phyloP scores from a whole-genome alignment of 2,888 invertebrate genomes.

The Galerucella pusilla region DNA sequence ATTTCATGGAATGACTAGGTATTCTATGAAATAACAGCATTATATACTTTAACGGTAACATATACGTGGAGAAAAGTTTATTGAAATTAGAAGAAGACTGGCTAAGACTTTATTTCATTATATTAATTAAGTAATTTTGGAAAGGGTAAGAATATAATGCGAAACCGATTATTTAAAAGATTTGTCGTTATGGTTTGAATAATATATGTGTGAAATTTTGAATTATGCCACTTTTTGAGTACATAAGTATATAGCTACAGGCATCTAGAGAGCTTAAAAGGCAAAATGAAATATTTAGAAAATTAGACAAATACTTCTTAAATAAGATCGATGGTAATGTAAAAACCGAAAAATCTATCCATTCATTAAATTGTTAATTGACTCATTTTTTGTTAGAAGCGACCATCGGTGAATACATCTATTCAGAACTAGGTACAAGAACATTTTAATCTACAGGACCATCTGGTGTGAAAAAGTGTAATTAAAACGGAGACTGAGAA shows the following conservation, averaged over 20 bases:
- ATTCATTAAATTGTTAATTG: background rate
- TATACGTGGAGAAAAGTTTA: too few species aligned
- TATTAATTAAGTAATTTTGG: too few species aligned
- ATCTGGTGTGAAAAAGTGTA: too few species aligned
- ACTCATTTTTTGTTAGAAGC: background rate
- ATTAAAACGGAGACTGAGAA: too few species aligned
- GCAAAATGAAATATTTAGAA: conserved; percentile 52
- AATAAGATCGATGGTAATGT: conserved; percentile 24
- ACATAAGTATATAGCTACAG: conserved; percentile 53
- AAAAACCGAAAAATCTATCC: conserved; percentile 16
- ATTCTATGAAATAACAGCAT: too few species aligned
- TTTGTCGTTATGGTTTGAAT: too few species aligned
- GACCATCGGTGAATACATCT: background rate
- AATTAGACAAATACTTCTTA: conserved; percentile 22
- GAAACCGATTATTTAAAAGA: background rate
- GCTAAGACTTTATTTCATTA: too few species aligned
- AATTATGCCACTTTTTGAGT: conserved; percentile 32
- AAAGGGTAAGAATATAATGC: background rate
- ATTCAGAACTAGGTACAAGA: too few species aligned
- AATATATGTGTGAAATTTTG: conserved; percentile 14
- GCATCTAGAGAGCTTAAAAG: conserved; percentile 56
- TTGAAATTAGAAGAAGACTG: too few species aligned
- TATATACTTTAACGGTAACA: too few species aligned
- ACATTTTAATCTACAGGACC: too few species aligned
- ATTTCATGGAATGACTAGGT: too few species aligned